These are phyloP conservation scores for Gymnorhina tibicen DNA, from an alignment of 2,113 vertebrate species.

Conservation along the genomic window DNA sequence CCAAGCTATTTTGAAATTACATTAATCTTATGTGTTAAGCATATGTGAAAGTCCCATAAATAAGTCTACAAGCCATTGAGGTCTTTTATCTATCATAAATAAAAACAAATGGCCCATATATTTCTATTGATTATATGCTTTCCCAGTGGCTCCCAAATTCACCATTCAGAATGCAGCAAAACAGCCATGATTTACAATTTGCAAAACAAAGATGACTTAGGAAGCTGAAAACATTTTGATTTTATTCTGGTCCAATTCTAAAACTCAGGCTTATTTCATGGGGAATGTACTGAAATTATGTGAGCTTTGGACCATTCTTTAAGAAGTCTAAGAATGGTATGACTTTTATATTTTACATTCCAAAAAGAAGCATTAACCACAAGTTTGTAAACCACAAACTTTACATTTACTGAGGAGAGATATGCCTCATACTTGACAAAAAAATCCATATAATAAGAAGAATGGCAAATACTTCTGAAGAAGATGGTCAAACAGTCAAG, in stretches of 20 bases:
- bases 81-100: neutral
- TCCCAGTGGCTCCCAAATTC: neutral
- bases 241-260: neutral
- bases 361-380: neutral
- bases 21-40: neutral
- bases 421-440: neutral
- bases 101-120: neutral
- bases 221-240: neutral
- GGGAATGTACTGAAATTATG: neutral
- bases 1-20: neutral
- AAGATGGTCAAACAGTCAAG: neutral
- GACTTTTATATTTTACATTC: neutral
- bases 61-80: neutral
- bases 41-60: neutral
- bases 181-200: neutral
- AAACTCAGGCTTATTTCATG: neutral
- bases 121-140: neutral
- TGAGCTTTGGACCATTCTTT: neutral
- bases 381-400: neutral
- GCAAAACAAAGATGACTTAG: neutral
- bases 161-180: neutral
- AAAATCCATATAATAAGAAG: neutral
- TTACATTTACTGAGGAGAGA: neutral
- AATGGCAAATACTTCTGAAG: neutral
- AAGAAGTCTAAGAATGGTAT: neutral